These are phyloP conservation scores for Strigamia transsilvanica DNA, from an alignment of 2,888 invertebrate species.

Conservation along the genomic window DNA sequence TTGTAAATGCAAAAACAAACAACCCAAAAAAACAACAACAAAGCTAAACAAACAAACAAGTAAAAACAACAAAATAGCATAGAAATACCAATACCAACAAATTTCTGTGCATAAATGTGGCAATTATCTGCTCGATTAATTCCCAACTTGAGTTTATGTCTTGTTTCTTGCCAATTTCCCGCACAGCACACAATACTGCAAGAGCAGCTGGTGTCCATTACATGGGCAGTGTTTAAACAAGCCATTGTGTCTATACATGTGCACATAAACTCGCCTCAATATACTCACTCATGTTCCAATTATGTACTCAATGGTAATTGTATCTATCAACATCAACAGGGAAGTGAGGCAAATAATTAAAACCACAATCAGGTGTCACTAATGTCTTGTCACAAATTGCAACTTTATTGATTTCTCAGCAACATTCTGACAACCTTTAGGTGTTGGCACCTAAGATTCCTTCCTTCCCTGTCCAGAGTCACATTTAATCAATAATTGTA, in stretches of 20 bases:
- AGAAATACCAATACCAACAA: no score
- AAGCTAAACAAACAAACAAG: no score
- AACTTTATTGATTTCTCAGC: not conserved
- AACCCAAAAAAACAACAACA: no score
- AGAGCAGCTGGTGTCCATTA: not conserved
- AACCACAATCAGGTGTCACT: slow-evolving; percentile 20
- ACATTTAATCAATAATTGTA: not conserved
- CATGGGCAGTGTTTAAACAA: not conserved
- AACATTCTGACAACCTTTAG: not conserved
- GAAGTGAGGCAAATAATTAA: slow-evolving; percentile 13
- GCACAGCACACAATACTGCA: no score
- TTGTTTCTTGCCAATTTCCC: not conserved
- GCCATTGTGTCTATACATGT: not conserved
- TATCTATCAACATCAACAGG: slow-evolving; percentile 20
- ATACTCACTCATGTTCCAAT: not conserved
- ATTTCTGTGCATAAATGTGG: no score
- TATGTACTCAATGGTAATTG: slow-evolving; percentile 14
- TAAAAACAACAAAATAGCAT: no score
- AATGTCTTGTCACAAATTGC: slow-evolving; percentile 20
- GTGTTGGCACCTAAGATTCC: not conserved
- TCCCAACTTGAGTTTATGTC: not conserved
- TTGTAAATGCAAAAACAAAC: no score
- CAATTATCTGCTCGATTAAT: no score
- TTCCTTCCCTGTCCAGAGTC: not conserved
- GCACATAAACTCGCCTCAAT: not conserved